phyloP scores from a whole-genome alignment of 1,140 invertebrate genomes.

The Theocolax elegans region DNA sequence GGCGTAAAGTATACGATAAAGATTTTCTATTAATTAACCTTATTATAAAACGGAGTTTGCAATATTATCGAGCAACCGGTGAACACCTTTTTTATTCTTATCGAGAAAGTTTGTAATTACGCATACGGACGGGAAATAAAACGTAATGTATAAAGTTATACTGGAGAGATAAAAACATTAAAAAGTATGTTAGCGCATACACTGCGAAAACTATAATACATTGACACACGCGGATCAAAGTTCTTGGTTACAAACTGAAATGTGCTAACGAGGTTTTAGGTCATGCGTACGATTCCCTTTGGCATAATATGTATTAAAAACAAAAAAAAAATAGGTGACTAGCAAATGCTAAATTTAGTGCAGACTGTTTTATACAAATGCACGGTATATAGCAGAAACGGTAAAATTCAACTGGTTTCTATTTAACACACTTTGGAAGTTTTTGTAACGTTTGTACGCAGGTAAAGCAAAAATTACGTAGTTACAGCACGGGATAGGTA shows the following conservation, averaged over 20 bases:
- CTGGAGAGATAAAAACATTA: background rate
- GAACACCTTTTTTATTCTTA: too few relatives aligned
- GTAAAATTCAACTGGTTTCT: slow-evolving; percentile 10
- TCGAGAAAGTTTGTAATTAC: too few relatives aligned
- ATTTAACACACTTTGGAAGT: slow-evolving; percentile 14
- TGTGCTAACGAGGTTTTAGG: slow-evolving; percentile 29
- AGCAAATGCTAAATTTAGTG: slow-evolving; percentile 6
- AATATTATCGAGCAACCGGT: too few relatives aligned
- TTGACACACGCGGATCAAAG: background rate
- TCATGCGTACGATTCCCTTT: slow-evolving; percentile 30
- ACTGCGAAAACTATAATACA: background rate
- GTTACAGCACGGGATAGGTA: slow-evolving; percentile 5
- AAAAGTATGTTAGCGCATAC: background rate
- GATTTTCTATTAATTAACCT: too few relatives aligned
- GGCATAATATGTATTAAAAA: background rate
- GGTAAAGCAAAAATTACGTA: slow-evolving; percentile 25
- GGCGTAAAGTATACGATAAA: too few relatives aligned
- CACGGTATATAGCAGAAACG: background rate
- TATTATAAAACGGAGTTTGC: too few relatives aligned
- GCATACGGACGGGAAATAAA: too few relatives aligned
- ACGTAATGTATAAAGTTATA: too few relatives aligned
- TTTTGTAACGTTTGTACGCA: background rate
- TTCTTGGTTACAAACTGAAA: slow-evolving; percentile 12
- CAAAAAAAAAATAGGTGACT: slow-evolving; percentile 15
- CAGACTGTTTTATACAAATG: background rate